Conservation (phyloP, 2,797 vertebrate genomes). For the Gymnoscopelus braueri region DNA sequence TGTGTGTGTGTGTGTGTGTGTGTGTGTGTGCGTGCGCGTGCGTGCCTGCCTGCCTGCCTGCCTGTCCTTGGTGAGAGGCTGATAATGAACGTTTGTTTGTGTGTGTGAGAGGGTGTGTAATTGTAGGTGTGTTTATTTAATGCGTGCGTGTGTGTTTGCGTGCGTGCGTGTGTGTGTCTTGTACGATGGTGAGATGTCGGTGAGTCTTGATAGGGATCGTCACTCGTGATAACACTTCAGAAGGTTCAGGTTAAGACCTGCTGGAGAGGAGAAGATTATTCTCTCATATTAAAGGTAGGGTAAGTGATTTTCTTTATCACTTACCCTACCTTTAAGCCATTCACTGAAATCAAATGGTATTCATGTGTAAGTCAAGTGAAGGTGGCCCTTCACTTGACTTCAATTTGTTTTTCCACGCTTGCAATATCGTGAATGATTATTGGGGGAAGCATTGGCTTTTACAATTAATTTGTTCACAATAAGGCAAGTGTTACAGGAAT, state of each 20-base stretch:
- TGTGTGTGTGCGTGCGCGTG: conserved; percentile 6
- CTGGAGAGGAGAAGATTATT: conserved; percentile 24
- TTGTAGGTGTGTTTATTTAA: not conserved
- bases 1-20: conserved; percentile 21
- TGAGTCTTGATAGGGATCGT: conserved; percentile 72
- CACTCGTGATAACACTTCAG: conserved; percentile 11
- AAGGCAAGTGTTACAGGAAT: no score
- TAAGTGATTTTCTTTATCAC: not conserved
- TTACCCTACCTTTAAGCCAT: not conserved
- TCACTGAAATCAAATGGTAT: conserved; percentile 14
- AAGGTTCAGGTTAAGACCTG: conserved; percentile 55
- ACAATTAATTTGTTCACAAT: no score
- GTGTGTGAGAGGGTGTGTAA: conserved; percentile 12
- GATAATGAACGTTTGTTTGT: conserved; percentile 2
- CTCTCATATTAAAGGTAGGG: no score
- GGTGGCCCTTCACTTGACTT: no score
- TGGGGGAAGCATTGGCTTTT: no score
- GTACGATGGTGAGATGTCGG: conserved; percentile 75
- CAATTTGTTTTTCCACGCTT: no score
- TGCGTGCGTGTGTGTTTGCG: not conserved
- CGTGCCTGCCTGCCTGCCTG: not conserved
- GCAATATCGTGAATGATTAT: no score
- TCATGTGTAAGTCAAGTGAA: no score
- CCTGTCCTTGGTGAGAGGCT: no score
- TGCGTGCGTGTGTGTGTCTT: conserved; percentile 27